phyloP scores from a whole-genome alignment of 2,797 vertebrate genomes.

The Sardinella longiceps region DNA sequence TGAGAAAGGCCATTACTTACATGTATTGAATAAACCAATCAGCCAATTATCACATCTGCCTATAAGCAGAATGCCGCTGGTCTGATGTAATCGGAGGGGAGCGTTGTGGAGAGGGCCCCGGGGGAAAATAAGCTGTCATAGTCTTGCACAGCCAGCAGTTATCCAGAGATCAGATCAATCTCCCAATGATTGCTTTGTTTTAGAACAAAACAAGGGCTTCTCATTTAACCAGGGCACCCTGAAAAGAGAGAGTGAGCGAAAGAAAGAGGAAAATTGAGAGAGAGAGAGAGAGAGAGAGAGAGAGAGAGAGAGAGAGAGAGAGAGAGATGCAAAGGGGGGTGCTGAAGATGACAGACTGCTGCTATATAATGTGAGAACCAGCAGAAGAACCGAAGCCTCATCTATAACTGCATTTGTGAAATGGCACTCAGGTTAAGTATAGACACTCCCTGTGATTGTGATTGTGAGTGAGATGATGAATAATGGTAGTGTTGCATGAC shows the following conservation, averaged over 20 bases:
- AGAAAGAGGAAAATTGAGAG: constrained; percentile 52
- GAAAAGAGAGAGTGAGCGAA: constrained; percentile 29
- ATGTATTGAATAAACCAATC: constrained; percentile 53
- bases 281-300: constrained; percentile 55
- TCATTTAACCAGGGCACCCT: constrained; percentile 40
- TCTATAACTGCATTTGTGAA: not conserved
- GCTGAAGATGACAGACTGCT: not conserved
- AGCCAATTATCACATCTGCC: constrained; percentile 55
- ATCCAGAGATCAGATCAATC: constrained; percentile 66
- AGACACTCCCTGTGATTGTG: not conserved
- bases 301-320: constrained; percentile 45
- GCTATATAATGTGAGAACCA: not conserved
- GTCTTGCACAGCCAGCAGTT: constrained; percentile 64
- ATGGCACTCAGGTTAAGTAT: not conserved
- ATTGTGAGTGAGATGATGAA: not conserved
- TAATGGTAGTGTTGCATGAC: not conserved
- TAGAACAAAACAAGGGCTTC: constrained; percentile 56
- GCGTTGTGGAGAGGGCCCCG: constrained; percentile 58
- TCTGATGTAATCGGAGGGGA: constrained; percentile 56
- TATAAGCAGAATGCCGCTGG: constrained; percentile 51
- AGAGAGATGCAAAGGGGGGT: constrained; percentile 60
- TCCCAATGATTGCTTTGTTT: constrained; percentile 64
- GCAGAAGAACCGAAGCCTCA: not conserved
- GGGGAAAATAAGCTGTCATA: constrained; percentile 59
- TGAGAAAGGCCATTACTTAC: constrained; percentile 48